These are phyloP conservation scores for Pyxicephalus adspersus DNA, from an alignment of 2,113 vertebrate species.

Conservation along the genomic window DNA sequence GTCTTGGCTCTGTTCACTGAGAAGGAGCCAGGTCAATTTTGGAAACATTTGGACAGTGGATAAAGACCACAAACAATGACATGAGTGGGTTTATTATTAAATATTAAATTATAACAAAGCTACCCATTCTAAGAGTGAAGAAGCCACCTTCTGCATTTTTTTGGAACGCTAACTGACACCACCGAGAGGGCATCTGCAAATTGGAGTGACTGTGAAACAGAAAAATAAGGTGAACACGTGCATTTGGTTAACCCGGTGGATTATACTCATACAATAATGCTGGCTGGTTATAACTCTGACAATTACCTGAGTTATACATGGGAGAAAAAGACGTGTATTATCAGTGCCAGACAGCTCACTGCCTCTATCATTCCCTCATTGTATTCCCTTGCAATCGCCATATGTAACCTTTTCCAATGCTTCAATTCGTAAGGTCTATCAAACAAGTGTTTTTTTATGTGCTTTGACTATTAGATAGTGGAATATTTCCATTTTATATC, in stretches of 20 bases:
- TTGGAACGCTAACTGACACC: neutral
- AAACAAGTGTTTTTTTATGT: too few species aligned
- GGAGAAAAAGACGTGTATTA: neutral
- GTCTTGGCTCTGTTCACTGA: conserved; percentile 39
- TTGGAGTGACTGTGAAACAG: neutral
- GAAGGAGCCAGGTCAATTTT: neutral
- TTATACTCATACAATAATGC: neutral
- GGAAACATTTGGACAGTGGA: conserved; percentile 7
- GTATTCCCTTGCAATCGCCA: too few species aligned
- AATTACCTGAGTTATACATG: neutral
- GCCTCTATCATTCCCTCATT: too few species aligned
- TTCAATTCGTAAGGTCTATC: too few species aligned
- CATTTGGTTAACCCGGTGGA: neutral
- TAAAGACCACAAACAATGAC: neutral
- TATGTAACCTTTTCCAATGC: too few species aligned
- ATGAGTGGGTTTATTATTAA: neutral
- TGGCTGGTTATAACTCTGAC: neutral
- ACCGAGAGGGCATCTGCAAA: conserved; percentile 1
- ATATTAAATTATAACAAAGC: conserved; percentile 22
- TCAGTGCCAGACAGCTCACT: neutral
- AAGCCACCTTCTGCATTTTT: conserved; percentile 20
- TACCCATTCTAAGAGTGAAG: conserved; percentile 16
- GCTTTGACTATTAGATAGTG: too few species aligned
- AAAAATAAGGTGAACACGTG: neutral
- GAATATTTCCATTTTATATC: too few species aligned